Evolutionary conservation across 2,113 vertebrate species (phyloP).

Genomic region (Scomber japonicus): DNA sequence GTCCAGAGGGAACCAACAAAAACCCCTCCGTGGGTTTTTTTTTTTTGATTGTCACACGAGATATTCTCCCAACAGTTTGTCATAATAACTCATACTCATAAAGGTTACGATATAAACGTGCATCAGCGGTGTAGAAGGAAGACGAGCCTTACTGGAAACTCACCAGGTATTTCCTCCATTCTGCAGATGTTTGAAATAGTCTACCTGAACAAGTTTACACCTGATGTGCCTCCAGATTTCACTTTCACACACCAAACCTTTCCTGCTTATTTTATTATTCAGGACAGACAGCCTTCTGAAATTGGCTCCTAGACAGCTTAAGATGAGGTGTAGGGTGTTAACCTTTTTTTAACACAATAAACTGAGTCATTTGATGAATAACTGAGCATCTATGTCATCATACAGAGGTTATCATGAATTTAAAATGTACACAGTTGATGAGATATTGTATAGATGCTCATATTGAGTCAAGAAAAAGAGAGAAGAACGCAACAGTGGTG

Average conservation of each 20-base stretch:
- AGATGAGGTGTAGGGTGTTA: not conserved
- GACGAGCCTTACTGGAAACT: slow-evolving; percentile 25
- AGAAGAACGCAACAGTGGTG: too few species aligned
- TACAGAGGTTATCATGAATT: not conserved
- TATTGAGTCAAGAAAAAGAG: too few species aligned
- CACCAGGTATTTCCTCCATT: slow-evolving; percentile 56
- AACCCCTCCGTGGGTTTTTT: not conserved
- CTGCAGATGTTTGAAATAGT: slow-evolving; percentile 62
- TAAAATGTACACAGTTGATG: not conserved
- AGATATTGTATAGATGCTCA: not conserved
- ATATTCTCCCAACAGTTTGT: not conserved
- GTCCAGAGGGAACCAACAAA: not conserved
- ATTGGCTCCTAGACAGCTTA: not conserved
- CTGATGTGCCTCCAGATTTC: slow-evolving; percentile 27
- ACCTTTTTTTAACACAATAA: not conserved
- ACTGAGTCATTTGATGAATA: slow-evolving; percentile 3
- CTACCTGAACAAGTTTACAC: slow-evolving; percentile 63
- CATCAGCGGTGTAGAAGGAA: not conserved
- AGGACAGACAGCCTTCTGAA: not conserved
- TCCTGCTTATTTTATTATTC: not conserved
- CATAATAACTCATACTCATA: not conserved
- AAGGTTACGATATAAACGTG: not conserved
- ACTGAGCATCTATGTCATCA: not conserved
- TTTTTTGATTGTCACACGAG: not conserved
- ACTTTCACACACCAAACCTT: not conserved